These are phyloP conservation scores for Prosapia bicincta DNA, from an alignment of 2,888 invertebrate species.

Conservation along the genomic window DNA sequence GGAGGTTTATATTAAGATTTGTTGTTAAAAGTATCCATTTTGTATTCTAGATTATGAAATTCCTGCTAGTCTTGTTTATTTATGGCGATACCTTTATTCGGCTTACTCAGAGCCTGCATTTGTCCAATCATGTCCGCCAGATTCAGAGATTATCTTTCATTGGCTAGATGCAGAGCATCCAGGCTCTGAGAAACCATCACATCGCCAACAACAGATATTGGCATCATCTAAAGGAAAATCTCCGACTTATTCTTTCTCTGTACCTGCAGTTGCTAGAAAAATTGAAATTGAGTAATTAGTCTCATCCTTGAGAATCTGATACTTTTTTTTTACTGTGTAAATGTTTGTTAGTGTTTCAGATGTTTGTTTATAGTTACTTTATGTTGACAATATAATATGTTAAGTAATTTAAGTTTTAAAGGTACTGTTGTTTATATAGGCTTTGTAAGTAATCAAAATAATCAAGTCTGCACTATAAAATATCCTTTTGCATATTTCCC, in stretches of 20 bases:
- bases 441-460: too few species aligned
- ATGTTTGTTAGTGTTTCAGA: too few species aligned
- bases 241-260: constrained; percentile 21
- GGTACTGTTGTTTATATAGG: too few species aligned
- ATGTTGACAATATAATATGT: too few species aligned
- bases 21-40: background rate
- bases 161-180: constrained; percentile 33
- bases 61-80: constrained; percentile 31
- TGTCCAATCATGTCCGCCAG: constrained; percentile 37
- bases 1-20: too few species aligned
- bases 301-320: too few species aligned
- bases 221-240: constrained; percentile 14
- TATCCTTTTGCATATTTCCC: too few species aligned
- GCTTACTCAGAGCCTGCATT: constrained; percentile 37
- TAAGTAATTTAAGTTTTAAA: too few species aligned
- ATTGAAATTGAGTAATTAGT: constrained; percentile 18
- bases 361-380: too few species aligned
- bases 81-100: constrained; percentile 38
- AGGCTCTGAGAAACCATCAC: constrained; percentile 6
- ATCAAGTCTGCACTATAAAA: too few species aligned
- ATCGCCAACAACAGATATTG: constrained; percentile 17
- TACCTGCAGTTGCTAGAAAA: constrained; percentile 19
- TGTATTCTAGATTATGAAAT: constrained; percentile 35
- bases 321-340: too few species aligned
- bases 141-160: constrained; percentile 38